Conservation (phyloP, 2,888 invertebrate species). For the Drosophila mayaguana region DNA sequence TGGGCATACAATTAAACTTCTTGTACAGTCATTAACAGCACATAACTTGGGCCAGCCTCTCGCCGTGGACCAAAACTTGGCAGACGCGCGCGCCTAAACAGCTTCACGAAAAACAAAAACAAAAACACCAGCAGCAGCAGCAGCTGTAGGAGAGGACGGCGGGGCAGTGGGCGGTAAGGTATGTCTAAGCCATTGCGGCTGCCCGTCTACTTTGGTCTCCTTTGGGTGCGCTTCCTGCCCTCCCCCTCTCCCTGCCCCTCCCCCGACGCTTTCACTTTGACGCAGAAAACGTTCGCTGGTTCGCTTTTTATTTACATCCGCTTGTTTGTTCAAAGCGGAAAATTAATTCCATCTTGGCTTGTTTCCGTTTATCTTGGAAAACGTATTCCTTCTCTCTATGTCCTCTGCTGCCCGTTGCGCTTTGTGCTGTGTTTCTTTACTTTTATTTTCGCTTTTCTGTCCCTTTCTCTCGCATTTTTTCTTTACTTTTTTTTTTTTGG, state of each 20-base stretch:
- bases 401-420: conserved; percentile 21
- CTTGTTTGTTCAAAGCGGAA: conserved; percentile 85
- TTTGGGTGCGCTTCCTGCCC: conserved; percentile 5
- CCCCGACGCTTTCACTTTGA: conserved; percentile 46
- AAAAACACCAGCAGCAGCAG: conserved; percentile 8
- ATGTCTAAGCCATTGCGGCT: conserved; percentile 61
- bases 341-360: conserved; percentile 85
- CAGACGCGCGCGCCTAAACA: conserved; percentile 58
- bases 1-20: conserved; percentile 78
- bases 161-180: neutral
- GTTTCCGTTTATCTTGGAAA: conserved; percentile 83
- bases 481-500: conserved; percentile 14
- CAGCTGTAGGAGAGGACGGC: neutral
- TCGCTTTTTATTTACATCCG: conserved; percentile 83
- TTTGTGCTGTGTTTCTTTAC: conserved; percentile 50
- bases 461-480: conserved; percentile 1
- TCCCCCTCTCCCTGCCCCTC: neutral
- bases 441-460: conserved; percentile 55
- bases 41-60: conserved; percentile 69
- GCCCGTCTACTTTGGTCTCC: conserved; percentile 44
- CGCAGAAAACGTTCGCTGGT: conserved; percentile 67
- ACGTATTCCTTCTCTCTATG: conserved; percentile 65
- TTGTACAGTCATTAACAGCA: conserved; percentile 81
- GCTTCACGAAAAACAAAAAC: conserved; percentile 23
- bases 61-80: conserved; percentile 68